Evolutionary conservation across 2,888 invertebrate genomes (phyloP), one percentile per base, ranked within the genome.

Genomic region (Allophyes oxyacanthae): DNA sequence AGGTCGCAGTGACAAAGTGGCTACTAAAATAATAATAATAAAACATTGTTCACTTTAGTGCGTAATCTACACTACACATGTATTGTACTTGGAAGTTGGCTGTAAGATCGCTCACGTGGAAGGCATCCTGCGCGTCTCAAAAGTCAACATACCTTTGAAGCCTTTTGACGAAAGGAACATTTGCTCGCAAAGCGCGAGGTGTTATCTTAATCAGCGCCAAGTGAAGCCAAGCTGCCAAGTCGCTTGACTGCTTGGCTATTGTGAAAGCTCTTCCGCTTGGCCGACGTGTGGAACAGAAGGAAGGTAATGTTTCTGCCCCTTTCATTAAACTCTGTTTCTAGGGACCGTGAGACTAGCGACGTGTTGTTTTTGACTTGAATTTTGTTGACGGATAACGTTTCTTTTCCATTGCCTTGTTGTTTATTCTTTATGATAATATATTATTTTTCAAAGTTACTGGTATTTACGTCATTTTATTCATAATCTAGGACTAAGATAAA

Each of bases 181-280:
- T 80, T 76, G 73, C 75, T 77, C 61, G 79, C 75, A 81, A 82
- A 82, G 28, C 28, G 6, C 6, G 81, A 82, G 81, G 86, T 81
- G 88, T 90, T 89, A 88, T 89, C 89, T 90, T 88, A 88, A 90
- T 90, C 89, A 89, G 71, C 77, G 85, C 81, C 84, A 85, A 84
- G 84, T 79, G 78, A 81, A 42, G 64, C 42, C 41, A 48, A 41
- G 55, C 43, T 64, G 70, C 51, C 40, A 85, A 84, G 83, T 79
- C 79, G 80, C 64, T 75, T 62, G 74, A 77, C 79, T 80, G 79
- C 78, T 59, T 78, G 68, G 59, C 81, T 64, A 87, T 88, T 90
- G 90, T 90, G 76, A 52, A 72, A 75, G 74, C 73, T 77, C 81
- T 87, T 87, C 83, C 88, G 81, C 77, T 78, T 75, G 81, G 79